phyloP scores from a whole-genome alignment of 2,113 vertebrate species.

The Ivindomyrus marchei region DNA sequence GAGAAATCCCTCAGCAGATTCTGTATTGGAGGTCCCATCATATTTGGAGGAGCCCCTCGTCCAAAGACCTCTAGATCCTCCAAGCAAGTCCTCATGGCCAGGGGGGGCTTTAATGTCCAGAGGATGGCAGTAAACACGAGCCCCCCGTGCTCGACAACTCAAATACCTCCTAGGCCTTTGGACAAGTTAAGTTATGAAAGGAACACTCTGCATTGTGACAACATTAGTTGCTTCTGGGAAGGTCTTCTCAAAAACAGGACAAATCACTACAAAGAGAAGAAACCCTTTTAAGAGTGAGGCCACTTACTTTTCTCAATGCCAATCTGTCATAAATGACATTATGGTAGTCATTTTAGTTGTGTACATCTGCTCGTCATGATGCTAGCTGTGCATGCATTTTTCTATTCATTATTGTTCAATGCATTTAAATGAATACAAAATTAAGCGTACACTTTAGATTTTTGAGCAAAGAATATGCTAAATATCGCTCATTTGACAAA shows the following conservation, averaged over 20 bases:
- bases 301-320: not conserved
- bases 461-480: not conserved
- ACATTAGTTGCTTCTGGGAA: not conserved
- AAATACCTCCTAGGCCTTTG: not conserved
- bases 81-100: not conserved
- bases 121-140: not conserved
- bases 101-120: not conserved
- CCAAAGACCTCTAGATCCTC: not conserved
- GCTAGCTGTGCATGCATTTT: not conserved
- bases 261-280: not conserved
- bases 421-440: not conserved
- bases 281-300: not conserved
- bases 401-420: not conserved
- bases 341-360: not conserved
- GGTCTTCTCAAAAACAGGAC: not conserved
- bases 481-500: not conserved
- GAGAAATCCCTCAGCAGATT: not conserved
- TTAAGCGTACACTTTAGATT: not conserved
- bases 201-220: not conserved
- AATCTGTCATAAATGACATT: not conserved
- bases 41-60: not conserved
- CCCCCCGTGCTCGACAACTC: not conserved
- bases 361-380: not conserved
- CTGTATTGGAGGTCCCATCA: not conserved
- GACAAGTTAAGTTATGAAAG: not conserved